Evolutionary conservation across 2,113 vertebrate genomes (phyloP), one percentile per base, ranked within the genome.

Genomic region (Phodopus roborovskii): DNA sequence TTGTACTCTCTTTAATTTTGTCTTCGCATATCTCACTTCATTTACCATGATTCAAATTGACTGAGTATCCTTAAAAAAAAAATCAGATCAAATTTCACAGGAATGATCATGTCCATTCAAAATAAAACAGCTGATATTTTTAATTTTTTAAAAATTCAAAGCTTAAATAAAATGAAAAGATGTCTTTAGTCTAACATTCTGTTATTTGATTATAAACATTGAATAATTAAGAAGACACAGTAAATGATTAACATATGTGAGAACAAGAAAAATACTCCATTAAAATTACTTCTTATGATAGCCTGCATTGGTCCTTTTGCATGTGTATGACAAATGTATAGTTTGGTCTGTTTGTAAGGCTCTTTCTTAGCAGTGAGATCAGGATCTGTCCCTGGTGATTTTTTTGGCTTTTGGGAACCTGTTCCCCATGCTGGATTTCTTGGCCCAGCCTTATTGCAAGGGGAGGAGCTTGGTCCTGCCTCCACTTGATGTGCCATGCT

Each of bases 1-100:
- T 50, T 88, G 3, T 62, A n/a, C 7, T 56, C 7, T 71, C 20
- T 93, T 58, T 77, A 94, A 53, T 90, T 96, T 90, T 95, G 48
- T 92, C 93, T 93, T 94, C 78, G 17, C 33, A 42, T 92, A 86
- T 93, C 60, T 97, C n/a, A 91, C 56, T 88, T 96, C 93, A 97
- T 90, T 96, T 94, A 79, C 53, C 24, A 60, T 64, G 58, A 82
- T 78, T 92, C 39, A 93, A 2, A 88, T 56, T 66, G 87, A 70
- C 79, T 66, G 20, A 33, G 28, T 83, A 53, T 53, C 62, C 73
- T 84, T 74, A 87, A 87, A 77, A 86, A 85, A 95, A 33, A 36
- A 33, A 71, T 88, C 60, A 88, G 12, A 70, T 62, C 4, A 62
- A 88, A 91, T 79, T 6, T 33, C 87, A 56, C 9, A 83, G 62